Base-by-base conservation (phyloP, 2,113 vertebrate species). In the Orthonyx spaldingii region DNA sequence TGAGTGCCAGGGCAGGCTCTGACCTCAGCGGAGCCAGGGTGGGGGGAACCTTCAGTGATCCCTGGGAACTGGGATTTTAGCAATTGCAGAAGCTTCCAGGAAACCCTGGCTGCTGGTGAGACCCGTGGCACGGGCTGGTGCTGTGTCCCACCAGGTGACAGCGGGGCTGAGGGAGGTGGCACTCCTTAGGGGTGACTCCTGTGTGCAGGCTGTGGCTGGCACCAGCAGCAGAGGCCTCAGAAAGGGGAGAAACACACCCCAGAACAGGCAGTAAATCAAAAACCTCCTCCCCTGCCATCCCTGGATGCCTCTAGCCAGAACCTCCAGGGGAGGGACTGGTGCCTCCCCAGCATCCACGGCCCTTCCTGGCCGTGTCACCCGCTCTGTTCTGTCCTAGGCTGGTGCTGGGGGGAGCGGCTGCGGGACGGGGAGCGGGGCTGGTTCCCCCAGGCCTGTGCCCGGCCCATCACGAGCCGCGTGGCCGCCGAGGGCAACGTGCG, bases 351-450 rank as follows among this genome's bases (percentile, higher is more conserved):
- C 13, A 16, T 42, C 61, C 0, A 0, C 1, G 3, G 9, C 19
- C 24, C 4, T 37, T 49, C 12, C 49, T 30, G 0, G 0, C 9
- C 3, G 1, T 63, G 37, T 37, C 24, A 42, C 10, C 18, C 0
- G 1, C 49, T 49, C 52, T 16, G 9, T 11, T 53, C 20, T 5
- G 26, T 17, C 16, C 23, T 65, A 99, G 98, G 98, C 32, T 99
- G 99, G 99, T 98, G 97, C 61, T 98, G 98, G 4, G 99, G 99
- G 0, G 99, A 99, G 95, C 93, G 99, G 35, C 98, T 99, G 74
- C 94, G 99, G 8, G 99, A 99, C 0, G 99, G 99, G 1, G 98
- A 98, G 68, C 94, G 56, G 6, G 99, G 99, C 88, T 99, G 99
- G 99, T 99, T 99, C 79, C 99, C 99, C 1, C 97, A 98, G 41